phyloP scores from a whole-genome alignment of 2,888 invertebrate genomes.

The Clistopyga incitator region DNA sequence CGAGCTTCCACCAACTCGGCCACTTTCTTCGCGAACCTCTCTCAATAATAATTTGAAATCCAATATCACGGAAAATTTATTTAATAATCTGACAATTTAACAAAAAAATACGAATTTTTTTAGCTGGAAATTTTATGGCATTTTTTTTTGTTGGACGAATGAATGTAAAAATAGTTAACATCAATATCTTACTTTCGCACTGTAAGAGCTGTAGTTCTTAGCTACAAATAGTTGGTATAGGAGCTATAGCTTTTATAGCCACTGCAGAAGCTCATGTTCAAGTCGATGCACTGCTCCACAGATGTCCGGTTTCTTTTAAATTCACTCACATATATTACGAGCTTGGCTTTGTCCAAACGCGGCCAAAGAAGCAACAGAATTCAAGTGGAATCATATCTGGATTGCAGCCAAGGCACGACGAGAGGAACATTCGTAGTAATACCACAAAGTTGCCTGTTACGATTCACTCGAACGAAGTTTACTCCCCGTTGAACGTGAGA shows the following conservation, averaged over 20 bases:
- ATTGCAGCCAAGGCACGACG: conserved; percentile 56
- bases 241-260: too few relatives aligned
- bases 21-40: too few relatives aligned
- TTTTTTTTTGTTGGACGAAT: neutral
- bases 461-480: conserved; percentile 55
- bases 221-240: too few relatives aligned
- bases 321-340: conserved; percentile 37
- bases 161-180: neutral
- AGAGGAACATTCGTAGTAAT: conserved; percentile 48
- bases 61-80: too few relatives aligned
- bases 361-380: conserved; percentile 46
- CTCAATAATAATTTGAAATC: too few relatives aligned
- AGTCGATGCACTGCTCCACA: neutral
- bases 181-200: neutral
- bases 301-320: conserved; percentile 35
- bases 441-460: conserved; percentile 41
- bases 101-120: too few relatives aligned
- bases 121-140: too few relatives aligned
- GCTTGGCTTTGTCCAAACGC: conserved; percentile 45
- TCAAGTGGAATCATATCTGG: conserved; percentile 59
- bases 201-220: too few relatives aligned
- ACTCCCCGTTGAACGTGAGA: neutral
- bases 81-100: too few relatives aligned
- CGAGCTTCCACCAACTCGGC: too few relatives aligned
- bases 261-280: neutral